These are phyloP conservation scores for Eucidaris tribuloides DNA, from an alignment of 35 echinoderm and acorn worm genomes.

Conservation along the genomic window DNA sequence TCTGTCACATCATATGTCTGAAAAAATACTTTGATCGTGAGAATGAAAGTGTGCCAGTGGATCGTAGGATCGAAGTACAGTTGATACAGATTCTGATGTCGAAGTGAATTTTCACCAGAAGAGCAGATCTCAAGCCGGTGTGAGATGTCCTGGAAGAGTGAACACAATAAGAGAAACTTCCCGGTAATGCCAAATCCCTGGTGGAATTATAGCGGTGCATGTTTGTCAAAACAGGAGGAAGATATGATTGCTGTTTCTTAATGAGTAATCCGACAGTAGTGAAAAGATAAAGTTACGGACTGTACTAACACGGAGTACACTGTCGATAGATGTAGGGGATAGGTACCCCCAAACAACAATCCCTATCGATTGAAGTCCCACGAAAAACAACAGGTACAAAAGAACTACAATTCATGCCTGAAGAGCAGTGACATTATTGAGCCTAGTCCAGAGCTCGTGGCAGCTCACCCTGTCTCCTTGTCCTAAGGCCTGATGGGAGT, in stretches of 20 bases:
- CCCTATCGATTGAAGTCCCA: conserved; percentile 29
- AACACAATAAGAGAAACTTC: not conserved
- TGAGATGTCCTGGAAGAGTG: not conserved
- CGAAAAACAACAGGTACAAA: not conserved
- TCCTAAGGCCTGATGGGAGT: conserved; percentile 23
- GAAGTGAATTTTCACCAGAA: not conserved
- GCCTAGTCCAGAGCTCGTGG: conserved; percentile 23
- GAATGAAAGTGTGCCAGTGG: not conserved
- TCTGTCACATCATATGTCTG: conserved; percentile 44
- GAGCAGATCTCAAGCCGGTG: not conserved
- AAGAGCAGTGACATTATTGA: conserved; percentile 55
- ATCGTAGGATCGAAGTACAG: not conserved
- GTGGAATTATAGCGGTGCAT: not conserved
- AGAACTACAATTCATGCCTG: conserved; percentile 36
- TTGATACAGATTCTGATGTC: not conserved
- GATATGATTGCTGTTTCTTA: not conserved
- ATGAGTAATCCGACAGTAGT: not conserved
- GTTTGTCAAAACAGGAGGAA: not conserved
- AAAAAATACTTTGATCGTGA: conserved; percentile 28
- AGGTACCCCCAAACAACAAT: conserved; percentile 30
- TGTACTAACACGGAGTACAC: not conserved
- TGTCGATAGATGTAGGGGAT: conserved; percentile 20
- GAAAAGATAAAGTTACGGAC: not conserved
- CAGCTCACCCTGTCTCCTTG: conserved; percentile 19
- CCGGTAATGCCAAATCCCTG: not conserved